phyloP scores from a whole-genome alignment of 2,797 vertebrate genomes.

The Rallus crepitans region DNA sequence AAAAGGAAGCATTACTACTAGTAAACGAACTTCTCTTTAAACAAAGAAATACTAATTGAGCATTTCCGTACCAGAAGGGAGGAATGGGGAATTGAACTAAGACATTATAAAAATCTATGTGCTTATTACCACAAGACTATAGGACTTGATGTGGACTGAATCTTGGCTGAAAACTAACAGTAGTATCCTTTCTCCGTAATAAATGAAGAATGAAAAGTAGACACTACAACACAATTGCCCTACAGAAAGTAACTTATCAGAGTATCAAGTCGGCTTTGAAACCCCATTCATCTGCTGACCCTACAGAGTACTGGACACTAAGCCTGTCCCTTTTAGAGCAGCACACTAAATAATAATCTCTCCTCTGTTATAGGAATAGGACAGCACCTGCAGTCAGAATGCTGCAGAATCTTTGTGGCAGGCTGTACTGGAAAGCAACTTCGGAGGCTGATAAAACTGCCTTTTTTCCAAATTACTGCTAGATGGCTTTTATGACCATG shows the following conservation, averaged over 20 bases:
- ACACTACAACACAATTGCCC: accelerated
- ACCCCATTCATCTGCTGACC: not conserved
- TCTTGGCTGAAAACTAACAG: not conserved
- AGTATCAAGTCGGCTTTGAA: not conserved
- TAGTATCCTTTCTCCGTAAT: not conserved
- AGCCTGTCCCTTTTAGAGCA: not conserved
- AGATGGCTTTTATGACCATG: not conserved
- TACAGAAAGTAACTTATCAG: not conserved
- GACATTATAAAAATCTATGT: not conserved
- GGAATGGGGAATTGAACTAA: not conserved
- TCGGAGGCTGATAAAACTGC: not conserved
- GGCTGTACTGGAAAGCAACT: not conserved
- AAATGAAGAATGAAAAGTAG: not conserved
- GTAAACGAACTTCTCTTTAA: not conserved
- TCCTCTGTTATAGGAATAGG: not conserved
- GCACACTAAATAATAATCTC: accelerated
- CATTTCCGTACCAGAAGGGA: not conserved
- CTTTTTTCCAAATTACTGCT: not conserved
- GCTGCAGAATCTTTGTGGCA: not conserved
- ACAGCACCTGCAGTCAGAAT: not conserved
- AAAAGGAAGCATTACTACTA: not conserved
- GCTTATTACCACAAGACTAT: not conserved
- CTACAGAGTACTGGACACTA: accelerated
- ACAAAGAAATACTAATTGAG: not conserved
- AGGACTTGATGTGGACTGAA: not conserved